Base-by-base conservation (phyloP, 2,797 vertebrate genomes). In the Dallia pectoralis region DNA sequence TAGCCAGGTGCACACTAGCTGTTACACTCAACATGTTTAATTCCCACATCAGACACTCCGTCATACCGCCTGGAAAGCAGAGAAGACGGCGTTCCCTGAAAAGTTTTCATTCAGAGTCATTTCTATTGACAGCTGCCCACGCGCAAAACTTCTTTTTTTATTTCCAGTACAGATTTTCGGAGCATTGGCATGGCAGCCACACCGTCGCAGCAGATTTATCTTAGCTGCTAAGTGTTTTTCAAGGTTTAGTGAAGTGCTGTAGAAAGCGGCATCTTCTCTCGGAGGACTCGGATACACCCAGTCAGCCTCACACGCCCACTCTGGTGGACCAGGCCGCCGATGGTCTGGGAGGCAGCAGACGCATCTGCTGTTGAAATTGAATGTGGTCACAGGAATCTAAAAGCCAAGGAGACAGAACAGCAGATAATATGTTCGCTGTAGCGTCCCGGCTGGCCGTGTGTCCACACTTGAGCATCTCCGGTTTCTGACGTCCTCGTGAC, bases 361-460 rank as follows among this genome's bases (percentile, higher is more conserved):
- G 90, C 32, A 87, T 89, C 85, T 80, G 83, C 81, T 89, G 89
- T 83, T 90, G 91, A 93, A 93, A 93, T 94, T 92, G 89, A 94
- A 92, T 93, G 87, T 81, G 90, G 88, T 91, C 89, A 91, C 89
- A 90, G 90, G 91, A 92, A 92, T 93, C 89, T 80, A 72, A 89
- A 92, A 91, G 86, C 88, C 88, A 91, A 92, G 93, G 91, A 92
- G 93, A 93, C 91, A 92, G 91, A 92, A 91, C 87, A 88, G 91
- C 84, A 93, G 92, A 93, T 93, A 93, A 94, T 93, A 92, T 91
- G 89, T 93, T 93, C 89, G 89, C 89, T 90, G 91, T 91, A 93
- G 89, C 89, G 90, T 93, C 91, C 92, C 88, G 91, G 89, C 91
- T 91, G 87, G 91, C 86, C 87, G 91, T 92, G 78, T 87, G 91